Evolutionary conservation across 2,113 vertebrate genomes (phyloP).

Genomic region (Chinchilla lanigera): DNA sequence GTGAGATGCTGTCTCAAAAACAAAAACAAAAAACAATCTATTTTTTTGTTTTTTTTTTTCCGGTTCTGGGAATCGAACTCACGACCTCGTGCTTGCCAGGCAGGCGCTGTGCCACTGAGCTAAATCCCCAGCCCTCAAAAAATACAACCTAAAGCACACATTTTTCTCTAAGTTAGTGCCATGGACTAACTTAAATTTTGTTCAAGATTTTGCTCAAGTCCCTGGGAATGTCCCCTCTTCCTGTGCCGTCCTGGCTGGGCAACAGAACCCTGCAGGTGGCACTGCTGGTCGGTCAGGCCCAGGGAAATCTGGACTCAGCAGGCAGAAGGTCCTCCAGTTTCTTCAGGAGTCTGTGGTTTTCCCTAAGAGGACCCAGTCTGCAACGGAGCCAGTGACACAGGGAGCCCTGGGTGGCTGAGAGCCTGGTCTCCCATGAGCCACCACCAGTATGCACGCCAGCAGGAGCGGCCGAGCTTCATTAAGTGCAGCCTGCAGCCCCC

Average conservation of each 20-base stretch:
- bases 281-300: neutral
- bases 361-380: neutral
- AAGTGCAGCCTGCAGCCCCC: neutral
- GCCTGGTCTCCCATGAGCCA: neutral
- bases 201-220: neutral
- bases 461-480: neutral
- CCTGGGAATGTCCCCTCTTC: neutral
- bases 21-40: no score
- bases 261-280: neutral
- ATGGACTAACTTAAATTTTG: no score
- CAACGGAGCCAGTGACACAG: neutral
- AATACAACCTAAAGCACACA: neutral
- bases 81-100: no score
- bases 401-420: neutral
- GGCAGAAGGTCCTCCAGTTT: neutral
- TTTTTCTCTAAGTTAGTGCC: neutral
- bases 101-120: no score
- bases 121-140: no score
- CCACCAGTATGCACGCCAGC: neutral
- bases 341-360: neutral
- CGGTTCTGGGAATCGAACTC: no score
- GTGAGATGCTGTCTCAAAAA: neutral
- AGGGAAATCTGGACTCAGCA: neutral
- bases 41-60: no score
- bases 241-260: no score